Evolutionary conservation across 2,888 invertebrate species (phyloP).

Genomic region (Halictus quadricinctus): DNA sequence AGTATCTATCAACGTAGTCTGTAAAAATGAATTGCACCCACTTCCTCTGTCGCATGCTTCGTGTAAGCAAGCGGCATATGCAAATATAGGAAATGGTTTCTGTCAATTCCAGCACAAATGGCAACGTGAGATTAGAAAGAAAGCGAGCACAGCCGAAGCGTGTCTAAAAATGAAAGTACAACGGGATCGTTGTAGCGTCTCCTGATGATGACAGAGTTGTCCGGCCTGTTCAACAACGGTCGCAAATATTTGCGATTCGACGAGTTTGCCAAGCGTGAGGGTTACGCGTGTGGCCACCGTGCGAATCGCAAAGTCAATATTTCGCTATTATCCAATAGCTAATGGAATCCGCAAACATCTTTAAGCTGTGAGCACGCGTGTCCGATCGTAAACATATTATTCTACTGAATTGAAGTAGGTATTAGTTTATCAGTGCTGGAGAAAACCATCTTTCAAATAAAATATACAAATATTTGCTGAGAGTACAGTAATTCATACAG

Average conservation of each 20-base stretch:
- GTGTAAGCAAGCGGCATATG: background rate
- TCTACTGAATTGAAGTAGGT: background rate
- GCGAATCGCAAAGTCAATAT: constrained; percentile 25
- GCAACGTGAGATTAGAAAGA: background rate
- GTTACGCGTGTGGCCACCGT: background rate
- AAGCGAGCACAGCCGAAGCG: constrained; percentile 1
- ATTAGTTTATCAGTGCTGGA: background rate
- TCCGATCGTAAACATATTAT: background rate
- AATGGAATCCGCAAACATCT: constrained; percentile 13
- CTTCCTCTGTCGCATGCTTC: background rate
- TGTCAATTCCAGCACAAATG: background rate
- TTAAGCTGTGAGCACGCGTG: background rate
- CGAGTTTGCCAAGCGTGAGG: constrained; percentile 5
- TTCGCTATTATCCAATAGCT: constrained; percentile 8
- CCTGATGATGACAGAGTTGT: background rate
- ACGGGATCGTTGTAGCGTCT: background rate
- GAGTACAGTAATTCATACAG: background rate
- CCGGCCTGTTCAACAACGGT: background rate
- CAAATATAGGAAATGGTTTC: background rate
- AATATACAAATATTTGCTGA: background rate
- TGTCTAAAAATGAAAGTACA: background rate
- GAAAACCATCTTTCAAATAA: background rate
- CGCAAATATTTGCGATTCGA: constrained; percentile 37
- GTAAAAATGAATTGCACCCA: background rate
- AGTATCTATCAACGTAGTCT: background rate